Evolutionary conservation across 1,140 invertebrate species (phyloP).

Genomic region (Drosophila santomea): DNA sequence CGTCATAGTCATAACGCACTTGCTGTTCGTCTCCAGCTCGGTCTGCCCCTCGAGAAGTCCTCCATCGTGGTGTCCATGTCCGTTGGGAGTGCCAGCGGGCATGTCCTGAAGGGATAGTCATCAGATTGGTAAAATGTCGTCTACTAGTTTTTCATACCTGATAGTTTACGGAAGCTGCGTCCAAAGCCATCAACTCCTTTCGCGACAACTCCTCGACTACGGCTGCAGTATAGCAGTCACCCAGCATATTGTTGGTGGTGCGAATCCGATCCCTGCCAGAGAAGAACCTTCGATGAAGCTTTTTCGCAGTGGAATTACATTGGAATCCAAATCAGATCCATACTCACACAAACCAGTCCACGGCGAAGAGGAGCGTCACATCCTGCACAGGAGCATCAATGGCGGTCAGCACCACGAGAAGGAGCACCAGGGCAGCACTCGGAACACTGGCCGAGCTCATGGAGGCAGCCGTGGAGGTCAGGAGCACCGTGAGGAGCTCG

Average conservation of each 20-base stretch:
- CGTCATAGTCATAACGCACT: conserved; percentile 56
- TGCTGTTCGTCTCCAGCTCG: conserved; percentile 67
- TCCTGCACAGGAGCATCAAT: conserved; percentile 93
- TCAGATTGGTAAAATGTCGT: not conserved
- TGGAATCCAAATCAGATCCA: no score
- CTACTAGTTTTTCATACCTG: conserved; percentile 78
- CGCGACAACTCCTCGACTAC: conserved; percentile 93
- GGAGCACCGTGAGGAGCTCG: conserved; percentile 92
- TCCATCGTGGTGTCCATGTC: conserved; percentile 42
- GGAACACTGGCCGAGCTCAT: conserved; percentile 97
- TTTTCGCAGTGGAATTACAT: no score
- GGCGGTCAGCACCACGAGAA: conserved; percentile 93
- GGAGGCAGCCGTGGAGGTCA: conserved; percentile 95
- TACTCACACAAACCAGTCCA: conserved; percentile 96
- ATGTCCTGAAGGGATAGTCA: conserved; percentile 52
- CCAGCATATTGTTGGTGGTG: conserved; percentile 95
- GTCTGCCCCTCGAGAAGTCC: conserved; percentile 74
- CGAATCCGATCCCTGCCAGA: conserved; percentile 91
- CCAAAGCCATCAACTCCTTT: conserved; percentile 91
- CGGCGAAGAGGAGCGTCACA: conserved; percentile 93
- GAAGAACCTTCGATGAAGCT: no score
- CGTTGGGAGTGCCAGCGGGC: conserved; percentile 75
- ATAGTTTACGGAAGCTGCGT: conserved; percentile 87
- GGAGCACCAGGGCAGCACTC: conserved; percentile 94
- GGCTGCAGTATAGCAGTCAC: conserved; percentile 94